Base-by-base conservation (phyloP, 92 coral and sea anemone species). In the Porites evermanni region DNA sequence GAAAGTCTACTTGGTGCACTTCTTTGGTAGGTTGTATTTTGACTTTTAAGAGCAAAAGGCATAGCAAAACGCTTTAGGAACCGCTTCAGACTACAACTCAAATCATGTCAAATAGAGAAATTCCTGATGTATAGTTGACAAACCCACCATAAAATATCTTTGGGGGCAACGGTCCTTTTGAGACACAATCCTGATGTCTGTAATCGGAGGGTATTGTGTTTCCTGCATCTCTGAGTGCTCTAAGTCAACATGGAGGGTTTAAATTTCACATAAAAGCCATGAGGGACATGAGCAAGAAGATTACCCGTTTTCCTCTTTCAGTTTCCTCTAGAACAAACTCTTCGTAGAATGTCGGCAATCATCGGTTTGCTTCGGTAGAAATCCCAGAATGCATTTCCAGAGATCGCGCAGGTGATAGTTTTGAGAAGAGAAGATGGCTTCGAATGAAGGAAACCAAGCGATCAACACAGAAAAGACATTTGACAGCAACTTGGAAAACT, bases 401-500 rank as follows among this genome's bases (percentile, higher is more conserved):
- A 53, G 3, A 19, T 56, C 54, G 70, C 84, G 85, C 88, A 83
- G 89, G 84, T 73, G 87, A 90, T 82, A 87, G 94, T 88, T 85
- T 92, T 88, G 96, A 93, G 95, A 92, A 89, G 47, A 88, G 78
- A 94, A 94, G 92, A 95, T 95, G 98, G 98, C 98, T 70, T 80
- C 92, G 71, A 84, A 82, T 72, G 90, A 72, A 72, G 44, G 80
- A 12, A 16, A 38, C 67, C 78, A 47, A 4, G 53, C 70, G 58
- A 78, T 67, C 70, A 67, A 60, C 70, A 11, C 88, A 71, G 88
- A 67, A 75, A 88, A 79, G 81, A 80, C 79, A 53, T 83, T 94
- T 56, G 87, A 84, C 53, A 59, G 79, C 61, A 94, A 83, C 72
- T 82, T 84, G 17, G 88, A 78, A 64, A 80, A 72, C 74, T 84